These are phyloP conservation scores for Melanargia galathea DNA, from an alignment of 2,888 invertebrate genomes.

Conservation along the genomic window DNA sequence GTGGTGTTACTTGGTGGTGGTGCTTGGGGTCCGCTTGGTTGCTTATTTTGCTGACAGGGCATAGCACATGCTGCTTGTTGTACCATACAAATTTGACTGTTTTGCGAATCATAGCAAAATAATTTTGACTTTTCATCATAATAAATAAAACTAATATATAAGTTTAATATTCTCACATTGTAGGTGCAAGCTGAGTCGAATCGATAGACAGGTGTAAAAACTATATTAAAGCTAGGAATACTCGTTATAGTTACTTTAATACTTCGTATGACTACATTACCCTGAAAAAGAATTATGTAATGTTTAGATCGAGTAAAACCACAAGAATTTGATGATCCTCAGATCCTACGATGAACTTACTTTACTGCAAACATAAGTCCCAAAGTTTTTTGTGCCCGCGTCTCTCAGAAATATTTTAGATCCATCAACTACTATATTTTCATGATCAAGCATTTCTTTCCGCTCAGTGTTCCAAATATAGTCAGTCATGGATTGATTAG, in stretches of 20 bases:
- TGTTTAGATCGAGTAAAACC: not conserved
- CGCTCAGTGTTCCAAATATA: conserved; percentile 49
- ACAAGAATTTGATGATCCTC: not conserved
- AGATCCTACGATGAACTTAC: conserved; percentile 37
- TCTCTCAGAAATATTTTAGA: conserved; percentile 43
- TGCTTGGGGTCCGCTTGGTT: too few species aligned
- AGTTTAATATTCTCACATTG: conserved; percentile 46
- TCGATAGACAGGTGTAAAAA: conserved; percentile 49
- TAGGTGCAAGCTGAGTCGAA: conserved; percentile 47
- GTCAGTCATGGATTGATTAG: conserved; percentile 5
- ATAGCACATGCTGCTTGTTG: too few species aligned
- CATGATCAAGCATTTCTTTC: conserved; percentile 43
- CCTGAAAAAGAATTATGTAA: conserved; percentile 43
- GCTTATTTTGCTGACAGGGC: too few species aligned
- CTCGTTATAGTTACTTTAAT: conserved; percentile 47
- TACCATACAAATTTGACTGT: too few species aligned
- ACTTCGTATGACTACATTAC: conserved; percentile 40
- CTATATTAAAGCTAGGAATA: conserved; percentile 49
- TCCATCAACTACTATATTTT: conserved; percentile 48
- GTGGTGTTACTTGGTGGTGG: too few species aligned
- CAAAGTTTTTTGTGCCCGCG: conserved; percentile 48
- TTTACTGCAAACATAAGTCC: conserved; percentile 52
- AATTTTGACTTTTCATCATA: too few species aligned
- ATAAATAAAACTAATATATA: too few species aligned
- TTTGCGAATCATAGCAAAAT: too few species aligned